phyloP scores from a whole-genome alignment of 2,888 invertebrate genomes.

The Clepsis dumicolana region DNA sequence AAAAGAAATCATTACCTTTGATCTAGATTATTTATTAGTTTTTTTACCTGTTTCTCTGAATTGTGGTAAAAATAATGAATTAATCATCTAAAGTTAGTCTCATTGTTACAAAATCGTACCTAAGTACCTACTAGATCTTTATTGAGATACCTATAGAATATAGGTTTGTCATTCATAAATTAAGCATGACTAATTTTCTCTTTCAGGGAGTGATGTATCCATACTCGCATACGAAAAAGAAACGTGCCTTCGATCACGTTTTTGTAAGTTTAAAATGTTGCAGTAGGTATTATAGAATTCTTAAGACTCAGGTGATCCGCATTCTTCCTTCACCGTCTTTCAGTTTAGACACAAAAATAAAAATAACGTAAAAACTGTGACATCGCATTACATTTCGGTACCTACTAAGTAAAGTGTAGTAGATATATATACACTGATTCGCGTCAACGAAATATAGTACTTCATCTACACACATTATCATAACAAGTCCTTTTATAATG shows the following conservation, averaged over 20 bases:
- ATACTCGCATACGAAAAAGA: slow-evolving; percentile 77
- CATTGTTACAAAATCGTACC: not conserved
- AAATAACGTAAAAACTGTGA: no score
- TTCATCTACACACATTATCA: no score
- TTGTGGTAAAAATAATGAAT: not conserved
- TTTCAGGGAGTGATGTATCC: slow-evolving; percentile 81
- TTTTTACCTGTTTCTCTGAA: not conserved
- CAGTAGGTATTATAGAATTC: not conserved
- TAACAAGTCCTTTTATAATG: no score
- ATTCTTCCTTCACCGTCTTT: no score
- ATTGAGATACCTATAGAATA: not conserved
- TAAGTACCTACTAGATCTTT: not conserved
- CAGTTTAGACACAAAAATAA: no score
- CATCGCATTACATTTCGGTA: no score
- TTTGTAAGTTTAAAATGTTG: slow-evolving; percentile 65
- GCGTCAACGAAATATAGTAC: no score
- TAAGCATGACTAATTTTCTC: slow-evolving; percentile 29
- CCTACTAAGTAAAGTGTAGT: no score
- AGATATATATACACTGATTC: no score
- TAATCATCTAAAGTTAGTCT: not conserved
- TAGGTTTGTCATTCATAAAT: slow-evolving; percentile 13
- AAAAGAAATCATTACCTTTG: no score
- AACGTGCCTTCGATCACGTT: slow-evolving; percentile 67
- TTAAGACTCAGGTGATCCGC: not conserved
- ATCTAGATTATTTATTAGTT: no score